Base-by-base conservation (phyloP, 2,113 vertebrate genomes). In the Stomatorhinus ivindoensis region DNA sequence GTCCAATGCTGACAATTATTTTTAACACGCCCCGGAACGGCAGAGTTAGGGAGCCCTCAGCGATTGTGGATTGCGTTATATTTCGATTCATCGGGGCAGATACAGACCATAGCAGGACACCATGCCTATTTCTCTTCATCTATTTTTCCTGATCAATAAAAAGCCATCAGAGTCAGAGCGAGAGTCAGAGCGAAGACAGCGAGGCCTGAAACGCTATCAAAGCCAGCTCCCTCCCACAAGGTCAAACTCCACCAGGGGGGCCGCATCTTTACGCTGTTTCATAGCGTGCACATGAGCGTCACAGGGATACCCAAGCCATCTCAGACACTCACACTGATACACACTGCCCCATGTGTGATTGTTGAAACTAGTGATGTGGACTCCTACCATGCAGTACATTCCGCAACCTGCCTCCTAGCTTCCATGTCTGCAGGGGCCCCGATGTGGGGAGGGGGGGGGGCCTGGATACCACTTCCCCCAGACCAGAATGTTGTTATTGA, bases 351-450 rank as follows among this genome's bases (percentile, higher is more conserved):
- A 44, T 58, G 13, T 1, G 53, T 61, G 92, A 93, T 93, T 91
- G 93, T 93, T 87, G 91, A 90, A 88, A 46, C 85, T 24, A 51
- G 89, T 89, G 87, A 90, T 55, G 86, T 76, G 73, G 89, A 82
- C 27, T 92, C 90, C 61, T 90, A 39, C 88, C 93, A 94, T 94
- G 92, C 90, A 93, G 92, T 92, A 94, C 93, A 94, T 94, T 92
- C 90, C 92, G 93, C 89, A 86, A 87, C 51, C 44, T 89, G 88
- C 61, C 87, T 48, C 88, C 90, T 91, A 92, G 90, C 92, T 93
- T 91, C 85, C 88, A 61, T 46, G 88, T 90, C 88, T 93, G 87
- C 86, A 51, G 90, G 90, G 87, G 89, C 88, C 89, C 90, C 90
- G 31, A 50, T 47, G 48, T 58, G 90, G 87, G 88, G 91, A 47